Percentiles rank a stretch among this genome's conserved stretches.
phyloP scores from a whole-genome alignment of 2,797 vertebrate genomes.

The Echeneis naucrates region DNA sequence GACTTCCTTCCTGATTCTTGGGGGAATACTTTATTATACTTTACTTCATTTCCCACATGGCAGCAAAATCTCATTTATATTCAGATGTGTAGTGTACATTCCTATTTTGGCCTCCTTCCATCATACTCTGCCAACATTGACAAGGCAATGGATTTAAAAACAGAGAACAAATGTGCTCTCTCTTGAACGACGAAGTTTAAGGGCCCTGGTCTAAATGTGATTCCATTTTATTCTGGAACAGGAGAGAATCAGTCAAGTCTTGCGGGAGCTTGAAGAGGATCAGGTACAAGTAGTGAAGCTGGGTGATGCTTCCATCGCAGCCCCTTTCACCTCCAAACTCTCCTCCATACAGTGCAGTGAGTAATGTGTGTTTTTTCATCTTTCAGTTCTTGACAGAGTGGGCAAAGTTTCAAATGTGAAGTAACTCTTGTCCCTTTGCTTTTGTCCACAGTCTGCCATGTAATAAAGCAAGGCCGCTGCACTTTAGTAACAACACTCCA shows the following conservation, averaged over 20 bases:
- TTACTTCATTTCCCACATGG: background rate
- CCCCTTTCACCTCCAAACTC: conserved; percentile 97
- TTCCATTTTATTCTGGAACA: conserved; percentile 66
- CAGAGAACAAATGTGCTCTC: background rate
- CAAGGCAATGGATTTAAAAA: background rate
- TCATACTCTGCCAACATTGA: background rate
- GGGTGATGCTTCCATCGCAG: conserved; percentile 97
- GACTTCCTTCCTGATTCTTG: too few species aligned
- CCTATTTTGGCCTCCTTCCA: background rate
- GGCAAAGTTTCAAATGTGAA: conserved; percentile 8
- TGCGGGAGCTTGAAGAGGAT: conserved; percentile 95
- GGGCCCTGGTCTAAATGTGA: conserved; percentile 29
- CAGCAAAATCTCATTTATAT: background rate
- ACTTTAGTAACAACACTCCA: conserved; percentile 96
- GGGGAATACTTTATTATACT: background rate
- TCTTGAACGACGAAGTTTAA: background rate
- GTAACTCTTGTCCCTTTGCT: background rate
- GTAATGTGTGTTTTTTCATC: conserved; percentile 57
- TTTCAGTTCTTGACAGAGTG: conserved; percentile 3
- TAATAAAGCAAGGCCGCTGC: conserved; percentile 98
- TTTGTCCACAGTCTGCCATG: conserved; percentile 90
- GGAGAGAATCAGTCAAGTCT: conserved; percentile 95
- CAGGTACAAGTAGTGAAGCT: conserved; percentile 95
- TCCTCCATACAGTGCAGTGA: conserved; percentile 99
- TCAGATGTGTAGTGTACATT: background rate